phyloP scores from a whole-genome alignment of 1,140 invertebrate genomes.

The Watersipora subatra region DNA sequence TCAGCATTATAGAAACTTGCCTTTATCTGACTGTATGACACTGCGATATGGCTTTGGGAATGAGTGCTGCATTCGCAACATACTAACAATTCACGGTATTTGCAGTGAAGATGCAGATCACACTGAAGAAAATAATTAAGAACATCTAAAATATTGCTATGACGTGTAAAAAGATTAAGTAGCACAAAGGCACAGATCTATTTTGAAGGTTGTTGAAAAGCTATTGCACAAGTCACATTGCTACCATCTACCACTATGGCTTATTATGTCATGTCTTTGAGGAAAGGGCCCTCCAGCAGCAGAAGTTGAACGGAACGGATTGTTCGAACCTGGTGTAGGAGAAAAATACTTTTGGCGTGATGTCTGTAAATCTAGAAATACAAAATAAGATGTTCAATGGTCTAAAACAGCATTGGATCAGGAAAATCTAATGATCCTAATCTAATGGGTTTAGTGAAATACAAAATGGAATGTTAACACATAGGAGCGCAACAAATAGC shows the following conservation, averaged over 20 bases:
- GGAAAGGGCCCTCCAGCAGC: slow-evolving; percentile 9
- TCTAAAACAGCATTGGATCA: neutral
- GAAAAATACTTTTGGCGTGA: slow-evolving; percentile 3
- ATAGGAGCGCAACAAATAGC: neutral
- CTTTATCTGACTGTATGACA: no score
- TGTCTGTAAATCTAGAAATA: slow-evolving; percentile 3
- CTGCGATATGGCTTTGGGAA: no score
- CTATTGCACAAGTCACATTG: no score
- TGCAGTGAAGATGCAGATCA: no score
- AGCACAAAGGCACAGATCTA: no score
- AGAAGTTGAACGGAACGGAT: slow-evolving; percentile 17
- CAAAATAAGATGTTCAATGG: slow-evolving; percentile 6
- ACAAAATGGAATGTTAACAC: neutral
- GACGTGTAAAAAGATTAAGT: no score
- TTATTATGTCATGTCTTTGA: slow-evolving; percentile 23
- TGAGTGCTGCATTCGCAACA: no score
- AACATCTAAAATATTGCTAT: no score
- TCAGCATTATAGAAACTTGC: no score
- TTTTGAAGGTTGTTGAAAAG: no score
- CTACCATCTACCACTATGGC: slow-evolving; percentile 33
- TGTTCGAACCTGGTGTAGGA: slow-evolving; percentile 12
- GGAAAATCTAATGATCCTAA: slow-evolving; percentile 1
- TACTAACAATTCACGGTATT: no score
- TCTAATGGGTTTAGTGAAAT: neutral
- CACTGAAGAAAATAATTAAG: no score